Conservation (phyloP, 2,888 invertebrate genomes). For the Autographa gamma region DNA sequence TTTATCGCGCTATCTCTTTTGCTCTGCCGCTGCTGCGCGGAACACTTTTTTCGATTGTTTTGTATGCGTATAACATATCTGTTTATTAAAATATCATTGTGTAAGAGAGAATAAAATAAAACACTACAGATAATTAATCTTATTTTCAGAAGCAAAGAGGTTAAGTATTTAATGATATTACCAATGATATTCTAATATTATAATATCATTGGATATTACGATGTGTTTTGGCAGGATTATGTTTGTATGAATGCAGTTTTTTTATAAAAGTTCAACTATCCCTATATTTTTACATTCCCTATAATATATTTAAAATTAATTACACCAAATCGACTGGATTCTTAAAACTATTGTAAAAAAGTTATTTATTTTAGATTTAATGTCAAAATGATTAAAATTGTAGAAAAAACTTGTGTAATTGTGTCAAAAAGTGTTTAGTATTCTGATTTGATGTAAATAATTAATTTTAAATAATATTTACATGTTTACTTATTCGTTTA, state of each 20-base stretch:
- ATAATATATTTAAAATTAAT: constrained; percentile 47
- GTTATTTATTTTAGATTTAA: constrained; percentile 10
- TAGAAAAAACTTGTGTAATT: not conserved
- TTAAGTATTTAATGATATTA: not conserved
- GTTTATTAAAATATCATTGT: too few species aligned
- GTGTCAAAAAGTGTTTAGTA: constrained; percentile 25
- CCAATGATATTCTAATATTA: too few species aligned
- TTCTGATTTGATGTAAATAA: constrained; percentile 27
- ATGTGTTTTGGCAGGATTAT: constrained; percentile 57
- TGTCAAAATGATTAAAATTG: not conserved
- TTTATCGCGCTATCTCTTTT: too few species aligned
- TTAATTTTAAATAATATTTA: constrained; percentile 47
- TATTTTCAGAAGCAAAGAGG: not conserved
- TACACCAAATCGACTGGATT: constrained; percentile 16
- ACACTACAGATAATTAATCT: not conserved
- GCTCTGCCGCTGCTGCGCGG: too few species aligned
- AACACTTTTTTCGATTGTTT: too few species aligned
- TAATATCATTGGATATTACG: too few species aligned
- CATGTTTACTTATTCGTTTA: constrained; percentile 55
- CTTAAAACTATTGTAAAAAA: constrained; percentile 15
- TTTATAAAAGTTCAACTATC: constrained; percentile 31
- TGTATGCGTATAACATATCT: too few species aligned
- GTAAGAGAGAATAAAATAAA: not conserved
- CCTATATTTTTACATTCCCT: constrained; percentile 3
- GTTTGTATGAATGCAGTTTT: constrained; percentile 42